Base-by-base conservation (phyloP, 2,113 vertebrate genomes). In the Hoplias malabaricus region DNA sequence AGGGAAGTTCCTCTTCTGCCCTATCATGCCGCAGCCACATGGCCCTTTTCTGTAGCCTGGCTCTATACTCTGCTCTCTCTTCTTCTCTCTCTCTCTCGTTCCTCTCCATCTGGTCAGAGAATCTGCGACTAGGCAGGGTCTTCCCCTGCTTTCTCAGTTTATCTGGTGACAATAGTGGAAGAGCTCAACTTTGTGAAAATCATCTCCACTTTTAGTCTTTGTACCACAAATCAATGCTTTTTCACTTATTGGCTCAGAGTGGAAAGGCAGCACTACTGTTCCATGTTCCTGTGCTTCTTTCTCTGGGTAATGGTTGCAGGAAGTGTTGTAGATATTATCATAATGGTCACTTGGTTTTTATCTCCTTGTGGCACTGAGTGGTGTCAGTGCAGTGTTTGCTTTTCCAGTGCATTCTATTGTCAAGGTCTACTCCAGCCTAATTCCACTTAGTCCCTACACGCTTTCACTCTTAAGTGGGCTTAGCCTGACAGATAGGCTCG, bases 1-100 rank as follows among this genome's bases (percentile, higher is more conserved):
- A 77, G 31, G 25, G 38, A 68, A 69, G 75, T 34, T 69, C 27
- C 33, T 59, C 53, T 69, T 38, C 66, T 77, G 75, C 65, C 66
- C 75, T 77, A 46, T 69, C 54, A 14, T 48, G 53, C 75, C 54
- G 61, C 75, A 70, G 34, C 66, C 66, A 69, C 75, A 77, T 77
- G 75, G 66, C 40, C 54, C 67, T 69, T 53, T 34, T 70, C 56
- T 62, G 54, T 50, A 62, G 75, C 67, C 75, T 77, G 75, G 75
- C 75, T 50, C 48, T 36, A 19, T 53, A 69, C 65, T 66, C 61
- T 75, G 61, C 73, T 67, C 38, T 56, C 62, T 56, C 56, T 31
- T 23, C 61, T 56, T 62, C 33, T 63, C 19, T n/a, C 33, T 77
- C 69, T 70, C 23, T 13, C 38, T 19, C 23, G 27, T 19, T 43